Conservation (phyloP, 2,113 vertebrate species). For the Periophthalmus modestus region DNA sequence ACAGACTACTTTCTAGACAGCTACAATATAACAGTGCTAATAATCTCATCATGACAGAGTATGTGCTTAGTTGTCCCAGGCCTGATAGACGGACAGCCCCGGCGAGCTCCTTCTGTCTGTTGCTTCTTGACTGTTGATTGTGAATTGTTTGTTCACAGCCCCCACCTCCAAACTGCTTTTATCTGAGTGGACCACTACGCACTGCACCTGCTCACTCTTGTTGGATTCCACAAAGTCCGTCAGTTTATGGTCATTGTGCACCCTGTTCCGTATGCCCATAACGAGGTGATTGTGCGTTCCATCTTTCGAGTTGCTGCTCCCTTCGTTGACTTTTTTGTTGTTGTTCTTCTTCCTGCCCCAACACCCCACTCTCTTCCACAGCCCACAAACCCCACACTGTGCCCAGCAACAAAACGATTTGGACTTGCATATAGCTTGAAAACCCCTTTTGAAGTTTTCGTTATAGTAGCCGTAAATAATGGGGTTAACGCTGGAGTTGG, state of each 20-base stretch:
- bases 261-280: slow-evolving; percentile 65
- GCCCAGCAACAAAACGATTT: slow-evolving; percentile 40
- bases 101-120: slow-evolving; percentile 49
- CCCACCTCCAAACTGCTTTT: slow-evolving; percentile 41
- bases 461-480: slow-evolving; percentile 85
- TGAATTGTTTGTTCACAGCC: slow-evolving; percentile 32
- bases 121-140: slow-evolving; percentile 28
- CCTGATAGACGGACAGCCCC: slow-evolving; percentile 65
- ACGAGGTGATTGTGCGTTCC: slow-evolving; percentile 44
- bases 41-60: background rate
- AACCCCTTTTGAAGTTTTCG: slow-evolving; percentile 81
- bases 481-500: slow-evolving; percentile 82
- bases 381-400: slow-evolving; percentile 12
- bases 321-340: background rate
- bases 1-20: background rate
- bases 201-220: slow-evolving; percentile 23
- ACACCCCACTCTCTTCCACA: slow-evolving; percentile 23
- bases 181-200: slow-evolving; percentile 37
- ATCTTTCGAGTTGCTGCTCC: slow-evolving; percentile 31
- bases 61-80: slow-evolving; percentile 67
- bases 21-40: background rate
- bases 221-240: slow-evolving; percentile 41
- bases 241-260: slow-evolving; percentile 65
- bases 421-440: slow-evolving; percentile 71
- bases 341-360: slow-evolving; percentile 31